These are phyloP conservation scores for Galeopsomyia nigrocyanea DNA, from an alignment of 2,888 invertebrate species.

Conservation along the genomic window DNA sequence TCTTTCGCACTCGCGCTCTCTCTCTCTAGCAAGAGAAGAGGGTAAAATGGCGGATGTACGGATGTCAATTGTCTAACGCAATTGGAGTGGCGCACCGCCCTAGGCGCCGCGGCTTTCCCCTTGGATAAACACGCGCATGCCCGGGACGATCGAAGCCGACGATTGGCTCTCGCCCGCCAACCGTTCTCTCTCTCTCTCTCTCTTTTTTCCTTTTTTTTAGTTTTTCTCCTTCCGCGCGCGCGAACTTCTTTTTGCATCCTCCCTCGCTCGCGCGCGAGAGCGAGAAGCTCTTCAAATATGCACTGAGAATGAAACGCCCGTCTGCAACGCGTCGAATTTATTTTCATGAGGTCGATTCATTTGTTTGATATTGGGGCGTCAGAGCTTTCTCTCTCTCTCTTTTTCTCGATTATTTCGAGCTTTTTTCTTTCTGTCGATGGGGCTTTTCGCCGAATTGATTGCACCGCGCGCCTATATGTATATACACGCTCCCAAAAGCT, in stretches of 20 bases:
- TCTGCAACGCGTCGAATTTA: neutral
- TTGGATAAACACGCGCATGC: conserved; percentile 49
- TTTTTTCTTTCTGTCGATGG: conserved; percentile 6
- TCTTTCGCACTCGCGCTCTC: neutral
- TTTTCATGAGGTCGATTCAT: conserved; percentile 46
- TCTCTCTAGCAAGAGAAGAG: neutral
- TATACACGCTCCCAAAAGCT: too few species aligned
- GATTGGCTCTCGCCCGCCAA: conserved; percentile 46
- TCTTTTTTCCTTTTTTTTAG: conserved; percentile 29
- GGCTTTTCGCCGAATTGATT: conserved; percentile 15
- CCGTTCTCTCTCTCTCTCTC: conserved; percentile 21
- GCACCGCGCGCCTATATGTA: too few species aligned
- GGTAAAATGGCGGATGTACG: conserved; percentile 45
- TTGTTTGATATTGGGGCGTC: conserved; percentile 44
- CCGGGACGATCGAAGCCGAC: conserved; percentile 43
- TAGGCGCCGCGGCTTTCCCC: conserved; percentile 44
- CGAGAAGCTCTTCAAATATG: conserved; percentile 47
- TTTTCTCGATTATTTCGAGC: conserved; percentile 26
- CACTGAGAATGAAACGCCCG: conserved; percentile 43
- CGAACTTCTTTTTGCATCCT: neutral
- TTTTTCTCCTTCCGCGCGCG: conserved; percentile 3
- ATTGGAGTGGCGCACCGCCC: conserved; percentile 46
- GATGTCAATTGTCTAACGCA: conserved; percentile 49
- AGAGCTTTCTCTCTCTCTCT: neutral
- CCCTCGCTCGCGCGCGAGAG: neutral